Base-by-base conservation (phyloP, 2,113 vertebrate species). In the Cromileptes altivelis region DNA sequence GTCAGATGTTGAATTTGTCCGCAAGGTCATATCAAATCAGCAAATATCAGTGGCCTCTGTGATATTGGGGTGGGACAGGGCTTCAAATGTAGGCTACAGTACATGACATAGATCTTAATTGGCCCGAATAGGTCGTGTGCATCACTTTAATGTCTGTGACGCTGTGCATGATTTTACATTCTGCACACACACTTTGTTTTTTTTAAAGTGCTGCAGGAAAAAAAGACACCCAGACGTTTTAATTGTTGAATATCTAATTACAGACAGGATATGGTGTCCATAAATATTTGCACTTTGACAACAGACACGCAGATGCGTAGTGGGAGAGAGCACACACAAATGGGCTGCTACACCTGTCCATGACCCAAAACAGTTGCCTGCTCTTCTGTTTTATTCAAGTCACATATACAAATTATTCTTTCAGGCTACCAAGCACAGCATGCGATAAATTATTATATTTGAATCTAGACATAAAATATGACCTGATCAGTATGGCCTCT, bases 11-110 rank as follows among this genome's bases (percentile, higher is more conserved):
- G 13, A 63, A 80, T 85, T 82, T 52, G 42, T 71, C 89, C 82
- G 91, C 94, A 95, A 95, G 95, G 95, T 95, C 95, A 95, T 77
- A 85, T 64, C 79, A 87, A 80, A 72, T 50, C 62, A 53, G 82
- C 58, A 78, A 42, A 81, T 40, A 60, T 75, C 25, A 50, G 56
- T 71, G 79, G 60, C 77, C 75, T 80, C 70, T 84, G 70, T 53
- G 75, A n/a, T 80, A 71, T 47, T 33, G 74, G 72, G 78, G 71
- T 80, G 83, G 81, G 87, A 87, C 85, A 70, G 68, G 70, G 65
- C 71, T 47, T 72, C 60, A 58, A 23, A 70, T 68, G 42, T 47
- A 21, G 52, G 68, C 61, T 67, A 62, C 64, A 61, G 52, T 57
- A 23, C 65, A 56, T 78, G 77, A 60, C 81, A 86, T 56, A 72